Percentiles rank a stretch among this genome's conserved stretches.
Conservation (phyloP, 2,888 invertebrate species). For the Strigamia maritima region DNA sequence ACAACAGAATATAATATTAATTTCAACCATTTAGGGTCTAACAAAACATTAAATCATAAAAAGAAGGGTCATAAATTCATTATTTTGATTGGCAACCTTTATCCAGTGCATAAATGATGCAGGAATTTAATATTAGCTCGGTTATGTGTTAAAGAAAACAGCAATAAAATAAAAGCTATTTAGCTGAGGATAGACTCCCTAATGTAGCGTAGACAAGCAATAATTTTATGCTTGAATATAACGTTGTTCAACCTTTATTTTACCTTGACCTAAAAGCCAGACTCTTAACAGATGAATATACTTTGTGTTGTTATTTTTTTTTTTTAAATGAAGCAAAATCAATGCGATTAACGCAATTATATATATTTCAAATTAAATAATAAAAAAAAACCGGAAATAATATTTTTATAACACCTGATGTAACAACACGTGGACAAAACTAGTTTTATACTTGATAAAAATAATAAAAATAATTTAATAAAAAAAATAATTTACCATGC, state of each 20-base stretch:
- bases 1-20: too few relatives aligned
- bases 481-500: too few relatives aligned
- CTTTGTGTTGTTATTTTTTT: too few relatives aligned
- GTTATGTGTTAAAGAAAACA: neutral
- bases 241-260: conserved; percentile 11
- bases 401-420: too few relatives aligned
- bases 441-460: too few relatives aligned
- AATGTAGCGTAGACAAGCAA: neutral
- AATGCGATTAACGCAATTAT: neutral
- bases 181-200: neutral
- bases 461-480: too few relatives aligned
- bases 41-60: too few relatives aligned
- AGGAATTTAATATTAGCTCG: neutral
- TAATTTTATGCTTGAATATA: conserved; percentile 17
- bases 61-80: too few relatives aligned
- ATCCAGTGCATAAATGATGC: neutral
- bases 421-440: too few relatives aligned
- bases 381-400: neutral
- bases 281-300: neutral
- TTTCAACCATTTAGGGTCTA: too few relatives aligned
- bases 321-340: neutral
- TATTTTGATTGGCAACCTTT: too few relatives aligned
- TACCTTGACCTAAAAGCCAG: conserved; percentile 18
- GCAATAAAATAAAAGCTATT: neutral
- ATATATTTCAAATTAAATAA: neutral